Conservation (phyloP, 2,797 vertebrate genomes). For the Myripristis jacobus region DNA sequence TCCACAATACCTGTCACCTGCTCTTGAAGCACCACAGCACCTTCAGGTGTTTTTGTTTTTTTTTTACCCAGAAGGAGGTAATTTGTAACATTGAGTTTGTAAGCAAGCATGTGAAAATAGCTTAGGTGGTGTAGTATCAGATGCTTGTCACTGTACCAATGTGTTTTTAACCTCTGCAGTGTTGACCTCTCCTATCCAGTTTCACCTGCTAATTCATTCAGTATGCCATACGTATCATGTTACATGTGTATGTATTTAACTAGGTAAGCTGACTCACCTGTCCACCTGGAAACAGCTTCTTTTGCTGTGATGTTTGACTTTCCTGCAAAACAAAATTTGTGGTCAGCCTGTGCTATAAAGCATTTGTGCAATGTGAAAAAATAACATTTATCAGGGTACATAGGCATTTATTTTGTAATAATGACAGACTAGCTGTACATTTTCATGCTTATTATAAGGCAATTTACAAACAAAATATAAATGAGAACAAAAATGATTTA, state of each 20-base stretch:
- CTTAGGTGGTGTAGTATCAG: neutral
- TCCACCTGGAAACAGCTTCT: slow-evolving; percentile 96
- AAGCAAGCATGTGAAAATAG: too few species aligned
- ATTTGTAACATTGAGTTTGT: too few species aligned
- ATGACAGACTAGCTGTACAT: neutral
- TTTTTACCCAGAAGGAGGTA: too few species aligned
- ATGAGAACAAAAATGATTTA: too few species aligned
- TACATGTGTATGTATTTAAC: neutral
- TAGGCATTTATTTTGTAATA: too few species aligned
- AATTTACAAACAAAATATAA: too few species aligned
- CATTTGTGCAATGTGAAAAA: neutral
- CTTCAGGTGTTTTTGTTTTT: neutral
- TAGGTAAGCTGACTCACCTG: slow-evolving; percentile 84
- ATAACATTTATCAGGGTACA: neutral
- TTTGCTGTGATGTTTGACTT: slow-evolving; percentile 91
- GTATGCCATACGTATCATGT: neutral
- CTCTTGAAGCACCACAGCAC: too few species aligned
- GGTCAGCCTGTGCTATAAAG: slow-evolving; percentile 15
- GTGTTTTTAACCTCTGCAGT: neutral
- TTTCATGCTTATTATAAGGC: too few species aligned
- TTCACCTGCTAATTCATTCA: neutral
- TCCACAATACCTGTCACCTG: neutral
- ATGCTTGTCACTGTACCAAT: neutral
- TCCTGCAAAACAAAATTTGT: slow-evolving; percentile 80
- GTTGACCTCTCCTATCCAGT: neutral